phyloP scores from a whole-genome alignment of 2,797 vertebrate species.

The Sparidentex hasta region DNA sequence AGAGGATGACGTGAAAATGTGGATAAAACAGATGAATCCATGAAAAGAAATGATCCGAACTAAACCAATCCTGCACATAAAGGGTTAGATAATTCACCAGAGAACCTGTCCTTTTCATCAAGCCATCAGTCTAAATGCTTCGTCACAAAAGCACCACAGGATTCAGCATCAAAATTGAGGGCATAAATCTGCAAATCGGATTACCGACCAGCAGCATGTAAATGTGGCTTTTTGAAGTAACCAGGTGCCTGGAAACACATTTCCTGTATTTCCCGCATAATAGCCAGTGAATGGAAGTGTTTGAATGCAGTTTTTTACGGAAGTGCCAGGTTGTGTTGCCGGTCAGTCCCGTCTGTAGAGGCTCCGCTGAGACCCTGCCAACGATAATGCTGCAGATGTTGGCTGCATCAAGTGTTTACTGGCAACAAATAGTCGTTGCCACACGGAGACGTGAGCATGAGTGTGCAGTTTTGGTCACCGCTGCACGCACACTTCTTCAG shows the following conservation, averaged over 20 bases:
- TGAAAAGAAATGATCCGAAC: neutral
- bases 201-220: neutral
- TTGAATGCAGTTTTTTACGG: neutral
- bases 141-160: neutral
- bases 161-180: neutral
- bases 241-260: neutral
- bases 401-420: neutral
- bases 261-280: neutral
- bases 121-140: neutral
- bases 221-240: neutral
- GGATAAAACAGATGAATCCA: neutral
- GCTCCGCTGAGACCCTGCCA: conserved; percentile 3
- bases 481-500: conserved; percentile 5
- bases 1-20: neutral
- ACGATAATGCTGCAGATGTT: neutral
- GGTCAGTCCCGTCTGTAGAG: neutral
- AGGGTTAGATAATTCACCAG: neutral
- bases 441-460: neutral
- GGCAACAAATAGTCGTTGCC: neutral
- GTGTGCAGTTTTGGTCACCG: neutral
- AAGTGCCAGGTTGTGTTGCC: conserved; percentile 1
- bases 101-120: neutral
- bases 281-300: neutral
- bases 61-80: neutral
- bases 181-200: neutral